Conservation (phyloP, 2,888 invertebrate species). For the Serripes groenlandicus region DNA sequence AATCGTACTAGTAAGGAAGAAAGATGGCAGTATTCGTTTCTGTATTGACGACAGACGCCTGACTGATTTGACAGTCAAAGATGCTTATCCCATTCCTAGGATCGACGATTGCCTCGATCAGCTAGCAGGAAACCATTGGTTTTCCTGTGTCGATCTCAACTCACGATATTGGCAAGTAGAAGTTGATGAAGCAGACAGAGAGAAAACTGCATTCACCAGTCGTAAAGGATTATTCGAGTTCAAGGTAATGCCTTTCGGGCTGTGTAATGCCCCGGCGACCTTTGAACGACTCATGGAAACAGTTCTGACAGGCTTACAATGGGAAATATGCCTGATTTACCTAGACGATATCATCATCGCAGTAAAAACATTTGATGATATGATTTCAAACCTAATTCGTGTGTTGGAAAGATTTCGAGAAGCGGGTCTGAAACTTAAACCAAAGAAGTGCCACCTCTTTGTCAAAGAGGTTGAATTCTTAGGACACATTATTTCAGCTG, state of each 20-base stretch:
- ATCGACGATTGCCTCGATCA: slow-evolving; percentile 41
- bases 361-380: too few species aligned
- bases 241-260: slow-evolving; percentile 45
- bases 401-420: too few species aligned
- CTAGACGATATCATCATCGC: too few species aligned
- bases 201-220: slow-evolving; percentile 56
- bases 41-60: slow-evolving; percentile 36
- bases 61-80: slow-evolving; percentile 32
- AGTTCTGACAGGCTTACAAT: too few species aligned
- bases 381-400: too few species aligned
- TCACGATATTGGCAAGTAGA: slow-evolving; percentile 56
- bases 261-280: slow-evolving; percentile 38
- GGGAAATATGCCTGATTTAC: too few species aligned
- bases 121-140: slow-evolving; percentile 45
- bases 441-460: too few species aligned
- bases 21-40: slow-evolving; percentile 32
- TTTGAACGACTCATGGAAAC: slow-evolving; percentile 53
- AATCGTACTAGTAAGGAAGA: too few species aligned
- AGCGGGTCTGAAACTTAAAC: too few species aligned
- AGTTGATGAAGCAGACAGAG: slow-evolving; percentile 47
- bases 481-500: too few species aligned
- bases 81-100: slow-evolving; percentile 34
- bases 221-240: slow-evolving; percentile 40
- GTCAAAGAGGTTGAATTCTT: too few species aligned
- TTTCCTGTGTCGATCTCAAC: slow-evolving; percentile 40